Evolutionary conservation across 1,140 invertebrate genomes (phyloP).

Genomic region (Andricus grossulariae): DNA sequence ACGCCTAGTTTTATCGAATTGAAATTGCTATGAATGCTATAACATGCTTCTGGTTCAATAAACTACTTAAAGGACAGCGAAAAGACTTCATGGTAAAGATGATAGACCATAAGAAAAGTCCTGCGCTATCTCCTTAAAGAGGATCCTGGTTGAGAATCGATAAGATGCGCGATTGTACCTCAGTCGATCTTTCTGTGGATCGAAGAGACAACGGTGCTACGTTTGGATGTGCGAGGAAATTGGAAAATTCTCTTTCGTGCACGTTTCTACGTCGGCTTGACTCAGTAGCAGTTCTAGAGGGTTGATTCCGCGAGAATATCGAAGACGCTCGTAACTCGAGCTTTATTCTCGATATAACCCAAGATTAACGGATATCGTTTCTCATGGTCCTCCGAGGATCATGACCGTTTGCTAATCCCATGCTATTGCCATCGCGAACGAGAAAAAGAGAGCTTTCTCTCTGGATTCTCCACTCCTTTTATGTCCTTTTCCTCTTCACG

Average conservation of each 20-base stretch:
- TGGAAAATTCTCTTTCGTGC: slow-evolving; percentile 26
- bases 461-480: too few relatives aligned
- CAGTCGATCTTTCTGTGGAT: not conserved
- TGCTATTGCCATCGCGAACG: slow-evolving; percentile 34
- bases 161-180: slow-evolving; percentile 11
- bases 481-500: too few relatives aligned
- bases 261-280: slow-evolving; percentile 7
- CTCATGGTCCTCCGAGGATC: slow-evolving; percentile 41
- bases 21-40: too few relatives aligned
- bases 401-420: slow-evolving; percentile 38
- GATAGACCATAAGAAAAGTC: not conserved
- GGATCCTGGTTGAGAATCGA: slow-evolving; percentile 35
- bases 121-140: slow-evolving; percentile 67
- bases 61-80: too few relatives aligned
- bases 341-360: slow-evolving; percentile 66
- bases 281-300: slow-evolving; percentile 8
- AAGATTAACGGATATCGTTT: slow-evolving; percentile 63
- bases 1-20: too few relatives aligned
- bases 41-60: too few relatives aligned
- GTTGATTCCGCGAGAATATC: slow-evolving; percentile 45
- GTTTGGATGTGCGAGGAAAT: slow-evolving; percentile 15
- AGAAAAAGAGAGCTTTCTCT: not conserved
- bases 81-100: too few relatives aligned
- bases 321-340: slow-evolving; percentile 59
- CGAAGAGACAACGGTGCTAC: not conserved